A percentile compares a stretch with the other conserved stretches of the same genome.
Conservation (phyloP, 2,888 invertebrate species). For the Macaria notata region DNA sequence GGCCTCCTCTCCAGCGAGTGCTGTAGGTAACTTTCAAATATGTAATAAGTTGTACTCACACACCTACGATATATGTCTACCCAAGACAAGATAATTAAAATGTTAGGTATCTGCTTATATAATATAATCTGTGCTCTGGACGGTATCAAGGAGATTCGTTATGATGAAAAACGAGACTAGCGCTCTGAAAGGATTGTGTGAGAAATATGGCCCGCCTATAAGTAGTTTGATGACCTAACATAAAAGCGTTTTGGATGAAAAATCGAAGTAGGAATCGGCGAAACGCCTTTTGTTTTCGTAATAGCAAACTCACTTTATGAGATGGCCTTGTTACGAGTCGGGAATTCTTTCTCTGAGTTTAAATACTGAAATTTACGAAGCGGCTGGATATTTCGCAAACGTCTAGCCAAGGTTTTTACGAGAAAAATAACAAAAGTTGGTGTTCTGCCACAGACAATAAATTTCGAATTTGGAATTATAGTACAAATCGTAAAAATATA, state of each 20-base stretch:
- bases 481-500: too few relatives aligned
- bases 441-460: too few relatives aligned
- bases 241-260: constrained; percentile 21
- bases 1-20: too few relatives aligned
- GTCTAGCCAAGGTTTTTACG: too few relatives aligned
- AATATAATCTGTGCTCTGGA: constrained; percentile 1
- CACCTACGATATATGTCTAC: too few relatives aligned
- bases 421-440: too few relatives aligned
- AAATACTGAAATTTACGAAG: too few relatives aligned
- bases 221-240: constrained; percentile 35
- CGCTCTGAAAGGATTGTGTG: constrained; percentile 34
- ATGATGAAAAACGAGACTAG: constrained; percentile 39
- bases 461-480: too few relatives aligned
- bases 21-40: too few relatives aligned
- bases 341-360: not conserved
- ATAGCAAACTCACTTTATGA: constrained; percentile 16
- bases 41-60: too few relatives aligned
- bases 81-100: too few relatives aligned
- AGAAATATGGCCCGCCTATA: constrained; percentile 33
- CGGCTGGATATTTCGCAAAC: too few relatives aligned
- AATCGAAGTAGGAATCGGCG: constrained; percentile 19
- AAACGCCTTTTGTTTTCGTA: constrained; percentile 30
- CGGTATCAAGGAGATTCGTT: constrained; percentile 30
- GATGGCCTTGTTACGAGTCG: not conserved
- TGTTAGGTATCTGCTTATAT: not conserved